Percentiles rank a stretch among this genome's conserved stretches.
phyloP scores from a whole-genome alignment of 1,140 invertebrate genomes.

The Megalopta genalis region DNA sequence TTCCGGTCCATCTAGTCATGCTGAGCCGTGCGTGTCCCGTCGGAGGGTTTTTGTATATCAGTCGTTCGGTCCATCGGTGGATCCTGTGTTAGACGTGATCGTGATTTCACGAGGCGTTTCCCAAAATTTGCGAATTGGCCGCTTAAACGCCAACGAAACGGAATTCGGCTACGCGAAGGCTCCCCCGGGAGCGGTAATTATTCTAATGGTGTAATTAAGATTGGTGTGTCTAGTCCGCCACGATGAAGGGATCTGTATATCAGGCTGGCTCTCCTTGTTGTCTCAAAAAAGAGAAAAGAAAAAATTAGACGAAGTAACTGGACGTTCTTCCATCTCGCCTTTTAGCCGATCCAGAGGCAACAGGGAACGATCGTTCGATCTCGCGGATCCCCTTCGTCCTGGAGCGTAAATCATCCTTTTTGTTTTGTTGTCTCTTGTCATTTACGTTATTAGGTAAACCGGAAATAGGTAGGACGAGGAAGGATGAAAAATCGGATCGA shows the following conservation, averaged over 20 bases:
- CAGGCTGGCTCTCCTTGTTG: too few species aligned
- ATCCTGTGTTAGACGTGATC: conserved; percentile 49
- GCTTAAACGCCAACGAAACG: neutral
- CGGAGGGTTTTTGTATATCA: conserved; percentile 13
- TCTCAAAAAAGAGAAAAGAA: too few species aligned
- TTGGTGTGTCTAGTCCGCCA: conserved; percentile 76
- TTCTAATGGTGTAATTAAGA: conserved; percentile 69
- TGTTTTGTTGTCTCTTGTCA: conserved; percentile 20
- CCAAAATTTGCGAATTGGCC: conserved; percentile 63
- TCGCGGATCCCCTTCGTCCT: neutral
- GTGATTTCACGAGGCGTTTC: conserved; percentile 73
- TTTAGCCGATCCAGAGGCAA: conserved; percentile 4
- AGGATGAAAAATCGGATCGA: conserved; percentile 44
- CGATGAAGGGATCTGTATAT: conserved; percentile 35
- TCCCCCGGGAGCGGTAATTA: conserved; percentile 64
- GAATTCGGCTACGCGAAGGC: neutral
- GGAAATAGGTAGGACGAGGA: conserved; percentile 21
- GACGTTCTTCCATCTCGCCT: neutral
- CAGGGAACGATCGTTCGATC: neutral
- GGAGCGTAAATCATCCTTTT: conserved; percentile 35
- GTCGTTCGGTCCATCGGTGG: neutral
- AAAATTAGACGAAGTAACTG: neutral
- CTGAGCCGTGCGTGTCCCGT: conserved; percentile 48
- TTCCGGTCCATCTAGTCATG: conserved; percentile 62
- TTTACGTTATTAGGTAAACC: conserved; percentile 41